Percentiles rank a stretch among this genome's conserved stretches.
These are phyloP conservation scores for Muntiacus reevesi DNA, from an alignment of 2,113 vertebrate genomes.

Conservation along the genomic window DNA sequence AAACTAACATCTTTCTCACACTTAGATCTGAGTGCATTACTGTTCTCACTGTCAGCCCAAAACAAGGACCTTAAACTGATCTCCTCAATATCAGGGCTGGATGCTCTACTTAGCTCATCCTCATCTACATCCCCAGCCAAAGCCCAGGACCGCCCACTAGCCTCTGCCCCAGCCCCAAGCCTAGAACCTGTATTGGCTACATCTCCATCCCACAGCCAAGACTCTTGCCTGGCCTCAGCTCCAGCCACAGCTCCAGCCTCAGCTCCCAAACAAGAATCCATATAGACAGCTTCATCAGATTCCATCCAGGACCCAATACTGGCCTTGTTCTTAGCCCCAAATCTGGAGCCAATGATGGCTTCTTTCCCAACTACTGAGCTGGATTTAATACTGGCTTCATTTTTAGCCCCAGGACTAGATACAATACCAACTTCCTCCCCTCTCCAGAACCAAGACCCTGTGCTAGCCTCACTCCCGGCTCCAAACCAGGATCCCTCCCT, in stretches of 20 bases:
- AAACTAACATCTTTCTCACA: conserved; percentile 9
- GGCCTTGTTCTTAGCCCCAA: conserved; percentile 11
- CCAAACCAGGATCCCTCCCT: conserved; percentile 64
- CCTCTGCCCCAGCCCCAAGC: neutral
- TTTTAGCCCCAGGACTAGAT: neutral
- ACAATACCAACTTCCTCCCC: conserved; percentile 15
- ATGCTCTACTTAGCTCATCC: conserved; percentile 48
- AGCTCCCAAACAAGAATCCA: neutral
- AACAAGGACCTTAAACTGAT: conserved; percentile 71
- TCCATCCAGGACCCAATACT: neutral
- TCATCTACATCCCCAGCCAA: conserved; percentile 26
- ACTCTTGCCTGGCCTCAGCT: neutral
- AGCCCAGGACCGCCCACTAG: conserved; percentile 12
- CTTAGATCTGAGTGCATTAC: conserved; percentile 28
- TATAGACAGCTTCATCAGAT: conserved; percentile 10
- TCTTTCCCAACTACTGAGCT: conserved; percentile 12
- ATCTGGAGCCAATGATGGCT: neutral
- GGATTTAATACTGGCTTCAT: conserved; percentile 3
- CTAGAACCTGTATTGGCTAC: neutral
- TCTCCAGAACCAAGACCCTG: conserved; percentile 60
- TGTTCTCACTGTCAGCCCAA: conserved; percentile 61
- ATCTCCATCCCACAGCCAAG: conserved; percentile 50
- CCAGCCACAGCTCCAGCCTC: neutral
- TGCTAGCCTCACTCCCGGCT: conserved; percentile 38
- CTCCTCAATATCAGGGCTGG: conserved; percentile 73